Evolutionary conservation across 1,140 invertebrate genomes (phyloP).

Genomic region (Teleogryllus occipitalis): DNA sequence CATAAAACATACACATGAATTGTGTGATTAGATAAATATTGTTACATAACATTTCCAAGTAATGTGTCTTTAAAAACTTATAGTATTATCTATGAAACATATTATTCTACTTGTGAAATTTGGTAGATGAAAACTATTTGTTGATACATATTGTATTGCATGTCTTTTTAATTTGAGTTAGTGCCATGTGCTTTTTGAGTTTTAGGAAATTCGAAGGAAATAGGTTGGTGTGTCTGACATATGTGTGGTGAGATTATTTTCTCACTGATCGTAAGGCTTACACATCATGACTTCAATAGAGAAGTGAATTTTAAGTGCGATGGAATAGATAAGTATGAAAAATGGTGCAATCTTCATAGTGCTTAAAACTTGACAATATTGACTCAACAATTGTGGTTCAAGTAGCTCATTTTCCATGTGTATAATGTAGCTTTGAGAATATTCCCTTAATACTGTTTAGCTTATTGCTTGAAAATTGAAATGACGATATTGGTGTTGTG

Average conservation of each 20-base stretch:
- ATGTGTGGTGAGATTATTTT: not conserved
- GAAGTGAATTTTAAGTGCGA: not conserved
- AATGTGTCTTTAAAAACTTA: constrained; percentile 13
- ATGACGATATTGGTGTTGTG: not conserved
- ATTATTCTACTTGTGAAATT: constrained; percentile 7
- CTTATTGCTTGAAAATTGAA: not conserved
- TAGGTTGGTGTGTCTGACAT: not conserved
- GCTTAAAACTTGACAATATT: not conserved
- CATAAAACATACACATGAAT: constrained; percentile 12
- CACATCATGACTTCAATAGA: not conserved
- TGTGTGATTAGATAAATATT: constrained; percentile 12
- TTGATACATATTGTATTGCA: constrained; percentile 5
- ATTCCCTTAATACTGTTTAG: not conserved
- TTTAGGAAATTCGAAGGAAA: not conserved
- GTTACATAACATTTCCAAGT: constrained; percentile 17
- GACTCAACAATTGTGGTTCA: not conserved
- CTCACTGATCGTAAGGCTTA: not conserved
- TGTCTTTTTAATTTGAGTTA: constrained; percentile 3
- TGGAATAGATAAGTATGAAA: constrained; percentile 1
- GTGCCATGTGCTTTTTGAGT: not conserved
- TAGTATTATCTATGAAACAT: constrained; percentile 12
- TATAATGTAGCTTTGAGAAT: not conserved
- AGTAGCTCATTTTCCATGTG: not conserved
- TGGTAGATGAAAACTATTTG: not conserved
- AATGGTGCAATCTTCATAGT: not conserved